Evolutionary conservation across 1,140 invertebrate species (phyloP).

Genomic region (Danaus plexippus): DNA sequence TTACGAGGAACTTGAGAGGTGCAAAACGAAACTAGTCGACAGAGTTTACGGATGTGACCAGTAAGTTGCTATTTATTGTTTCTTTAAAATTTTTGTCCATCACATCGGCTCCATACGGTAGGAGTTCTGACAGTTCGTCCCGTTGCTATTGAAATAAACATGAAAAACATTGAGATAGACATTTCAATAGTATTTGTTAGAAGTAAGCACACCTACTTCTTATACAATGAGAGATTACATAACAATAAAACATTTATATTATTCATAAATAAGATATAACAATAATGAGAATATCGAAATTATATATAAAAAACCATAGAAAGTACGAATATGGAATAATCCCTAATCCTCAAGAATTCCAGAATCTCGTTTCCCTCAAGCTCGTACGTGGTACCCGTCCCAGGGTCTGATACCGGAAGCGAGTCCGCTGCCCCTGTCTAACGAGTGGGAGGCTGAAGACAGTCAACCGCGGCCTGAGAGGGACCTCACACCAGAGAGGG

Average conservation of each 20-base stretch:
- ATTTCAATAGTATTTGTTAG: too few species aligned
- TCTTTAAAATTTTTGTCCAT: too few species aligned
- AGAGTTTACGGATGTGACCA: conserved; percentile 56
- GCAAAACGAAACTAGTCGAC: conserved; percentile 56
- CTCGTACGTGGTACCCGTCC: conserved; percentile 42
- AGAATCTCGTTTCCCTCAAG: conserved; percentile 25
- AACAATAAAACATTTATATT: too few species aligned
- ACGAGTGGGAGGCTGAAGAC: conserved; percentile 52
- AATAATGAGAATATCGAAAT: not conserved
- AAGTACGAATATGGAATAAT: not conserved
- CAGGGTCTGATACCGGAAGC: conserved; percentile 21
- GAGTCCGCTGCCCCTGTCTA: conserved; percentile 20
- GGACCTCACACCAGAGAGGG: conserved; percentile 28
- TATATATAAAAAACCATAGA: not conserved
- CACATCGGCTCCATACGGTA: too few species aligned
- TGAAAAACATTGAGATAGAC: too few species aligned
- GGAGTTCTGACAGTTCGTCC: too few species aligned
- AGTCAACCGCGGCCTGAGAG: conserved; percentile 20
- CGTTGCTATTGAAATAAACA: too few species aligned
- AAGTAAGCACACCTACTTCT: too few species aligned
- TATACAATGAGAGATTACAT: too few species aligned
- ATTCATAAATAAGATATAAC: too few species aligned
- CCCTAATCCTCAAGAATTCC: conserved; percentile 29
- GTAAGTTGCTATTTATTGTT: conserved; percentile 40
- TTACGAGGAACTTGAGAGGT: conserved; percentile 50